These are phyloP conservation scores for Reinhardtius hippoglossoides DNA, from an alignment of 2,113 vertebrate genomes.

Conservation along the genomic window DNA sequence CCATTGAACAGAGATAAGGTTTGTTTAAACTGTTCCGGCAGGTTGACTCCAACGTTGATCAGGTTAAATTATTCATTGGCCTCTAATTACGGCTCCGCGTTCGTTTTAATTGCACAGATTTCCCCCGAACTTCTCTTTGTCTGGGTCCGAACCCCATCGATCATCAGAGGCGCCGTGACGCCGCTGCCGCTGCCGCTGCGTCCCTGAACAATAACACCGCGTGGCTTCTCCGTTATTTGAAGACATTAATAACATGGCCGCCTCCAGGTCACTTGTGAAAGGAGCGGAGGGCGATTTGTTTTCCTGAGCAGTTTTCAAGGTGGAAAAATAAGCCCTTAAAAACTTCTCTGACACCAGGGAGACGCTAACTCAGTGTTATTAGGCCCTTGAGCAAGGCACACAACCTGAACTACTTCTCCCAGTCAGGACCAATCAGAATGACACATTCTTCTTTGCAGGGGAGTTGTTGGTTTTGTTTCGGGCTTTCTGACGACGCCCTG, in stretches of 20 bases:
- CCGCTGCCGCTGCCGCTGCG: background rate
- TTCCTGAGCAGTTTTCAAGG: slow-evolving; percentile 2
- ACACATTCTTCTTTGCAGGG: background rate
- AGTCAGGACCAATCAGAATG: slow-evolving; percentile 5
- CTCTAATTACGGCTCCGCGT: too few species aligned
- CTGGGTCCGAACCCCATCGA: background rate
- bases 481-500: background rate
- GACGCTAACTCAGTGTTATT: slow-evolving; percentile 51
- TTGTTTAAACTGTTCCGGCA: too few species aligned
- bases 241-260: slow-evolving; percentile 45
- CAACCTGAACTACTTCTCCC: background rate
- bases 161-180: too few species aligned
- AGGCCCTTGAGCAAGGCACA: slow-evolving; percentile 54
- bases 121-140: background rate
- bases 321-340: slow-evolving; percentile 8
- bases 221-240: slow-evolving; percentile 11
- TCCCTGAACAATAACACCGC: slow-evolving; percentile 47
- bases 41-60: too few species aligned
- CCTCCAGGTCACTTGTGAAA: slow-evolving; percentile 31
- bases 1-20: too few species aligned
- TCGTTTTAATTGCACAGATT: too few species aligned
- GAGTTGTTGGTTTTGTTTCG: background rate
- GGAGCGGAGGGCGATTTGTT: too few species aligned
- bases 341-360: slow-evolving; percentile 24
- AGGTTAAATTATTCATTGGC: too few species aligned